Evolutionary conservation across 1,140 invertebrate species (phyloP), one percentile per base, ranked within the genome.

Genomic region (Luehdorfia chinensis): DNA sequence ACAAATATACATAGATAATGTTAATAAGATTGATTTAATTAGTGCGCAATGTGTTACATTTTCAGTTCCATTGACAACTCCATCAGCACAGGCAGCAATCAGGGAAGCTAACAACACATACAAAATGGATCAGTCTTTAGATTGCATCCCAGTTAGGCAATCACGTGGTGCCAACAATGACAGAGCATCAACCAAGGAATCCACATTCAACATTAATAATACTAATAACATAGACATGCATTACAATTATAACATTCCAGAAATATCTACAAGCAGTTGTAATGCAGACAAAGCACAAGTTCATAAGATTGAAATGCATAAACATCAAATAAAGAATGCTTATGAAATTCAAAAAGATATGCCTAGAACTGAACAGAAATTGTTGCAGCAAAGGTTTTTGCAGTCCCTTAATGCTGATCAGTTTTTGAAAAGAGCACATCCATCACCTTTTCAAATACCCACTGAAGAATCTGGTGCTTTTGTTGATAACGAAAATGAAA

Each of bases 91-190:
- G 21, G n/a, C 4, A 16, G 16, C 27, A 16, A 30, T 5, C 4
- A 16, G 16, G 19, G 39, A 43, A 11, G 18, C 50, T 6, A 59
- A 54, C 9, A 50, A 59, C 28, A 59, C 50, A 15, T 68, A 70
- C 27, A 67, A 74, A 48, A 51, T 79, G 37, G 70, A 85, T 32
- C 55, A 73, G 5, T 62, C 65, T 2, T 45, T 85, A 25, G 81
- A 85, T 36, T 53, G 60, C 43, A 59, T 84, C 3, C 79, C 81
- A 18, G 81, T 85, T 2, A 66, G 66, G 21, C 77, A 81, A 32
- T 62, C 75, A 1, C 60, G 64, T 6, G 28, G 37, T 4, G 11
- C 36, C 13, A 65, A 56, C 12, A 57, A 27, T 31, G 60, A 66
- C 21, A 59, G 50, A 2, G 4, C 49, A 9, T 30, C 49, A 32